A percentile compares a stretch with the other conserved stretches of the same genome.
Conservation (phyloP, 2,888 invertebrate genomes). For the Yponomeuta malinellus region DNA sequence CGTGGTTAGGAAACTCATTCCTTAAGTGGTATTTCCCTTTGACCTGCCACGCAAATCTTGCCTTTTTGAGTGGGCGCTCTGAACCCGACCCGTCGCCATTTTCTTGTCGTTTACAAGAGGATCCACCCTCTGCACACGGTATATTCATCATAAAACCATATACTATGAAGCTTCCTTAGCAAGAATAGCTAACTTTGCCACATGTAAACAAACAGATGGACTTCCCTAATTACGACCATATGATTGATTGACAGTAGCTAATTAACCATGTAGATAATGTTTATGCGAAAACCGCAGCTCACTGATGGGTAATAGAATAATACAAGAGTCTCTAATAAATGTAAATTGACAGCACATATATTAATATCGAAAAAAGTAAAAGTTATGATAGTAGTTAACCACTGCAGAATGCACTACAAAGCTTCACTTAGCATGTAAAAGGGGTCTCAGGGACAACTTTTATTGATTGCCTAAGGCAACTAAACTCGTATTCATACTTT, state of each 20-base stretch:
- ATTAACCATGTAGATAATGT: slow-evolving; percentile 8
- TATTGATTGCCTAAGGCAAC: slow-evolving; percentile 9
- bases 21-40: slow-evolving; percentile 79
- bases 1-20: slow-evolving; percentile 44
- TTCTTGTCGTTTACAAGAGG: slow-evolving; percentile 69
- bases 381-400: not conserved
- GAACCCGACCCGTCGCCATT: slow-evolving; percentile 69
- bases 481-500: not conserved
- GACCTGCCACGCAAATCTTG: slow-evolving; percentile 80
- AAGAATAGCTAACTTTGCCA: slow-evolving; percentile 32
- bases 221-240: slow-evolving; percentile 69
- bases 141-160: slow-evolving; percentile 50
- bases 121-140: slow-evolving; percentile 54
- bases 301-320: not conserved
- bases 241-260: slow-evolving; percentile 64
- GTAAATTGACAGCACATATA: not conserved
- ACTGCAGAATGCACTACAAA: slow-evolving; percentile 6
- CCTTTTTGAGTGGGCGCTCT: slow-evolving; percentile 79
- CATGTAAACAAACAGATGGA: slow-evolving; percentile 70
- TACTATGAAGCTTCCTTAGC: slow-evolving; percentile 27
- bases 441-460: not conserved
- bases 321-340: not conserved
- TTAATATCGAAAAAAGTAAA: not conserved
- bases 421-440: slow-evolving; percentile 4
- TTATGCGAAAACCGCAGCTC: not conserved